phyloP scores from a whole-genome alignment of 2,797 vertebrate species.

The Amblyraja radiata region DNA sequence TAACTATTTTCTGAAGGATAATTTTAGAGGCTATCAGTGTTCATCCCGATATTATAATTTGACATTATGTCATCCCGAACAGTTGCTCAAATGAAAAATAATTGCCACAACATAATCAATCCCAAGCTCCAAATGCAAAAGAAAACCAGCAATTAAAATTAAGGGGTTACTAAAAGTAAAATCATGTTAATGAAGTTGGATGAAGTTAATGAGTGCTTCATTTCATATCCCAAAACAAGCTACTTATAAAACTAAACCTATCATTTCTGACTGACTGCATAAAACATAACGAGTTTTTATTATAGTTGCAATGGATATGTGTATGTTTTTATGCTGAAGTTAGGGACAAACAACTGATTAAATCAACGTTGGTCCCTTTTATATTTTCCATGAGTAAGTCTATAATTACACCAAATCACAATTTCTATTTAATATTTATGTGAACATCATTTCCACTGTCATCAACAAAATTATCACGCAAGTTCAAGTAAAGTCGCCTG shows the following conservation, averaged over 20 bases:
- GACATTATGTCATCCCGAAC: background rate
- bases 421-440: background rate
- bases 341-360: background rate
- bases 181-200: background rate
- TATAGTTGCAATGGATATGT: background rate
- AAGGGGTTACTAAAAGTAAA: background rate
- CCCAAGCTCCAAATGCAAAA: background rate
- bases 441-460: background rate
- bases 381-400: background rate
- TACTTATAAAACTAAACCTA: background rate
- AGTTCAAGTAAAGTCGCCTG: background rate
- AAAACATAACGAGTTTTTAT: slow-evolving; percentile 3
- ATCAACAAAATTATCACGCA: background rate
- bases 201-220: background rate
- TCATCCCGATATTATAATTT: background rate
- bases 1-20: background rate
- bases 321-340: background rate
- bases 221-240: background rate
- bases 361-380: background rate
- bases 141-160: slow-evolving; percentile 11
- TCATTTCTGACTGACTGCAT: background rate
- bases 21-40: background rate
- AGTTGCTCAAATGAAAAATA: slow-evolving; percentile 1
- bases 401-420: background rate
- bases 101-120: background rate